phyloP scores from a whole-genome alignment of 2,113 vertebrate species.

The Ptychochromis oligacanthus region DNA sequence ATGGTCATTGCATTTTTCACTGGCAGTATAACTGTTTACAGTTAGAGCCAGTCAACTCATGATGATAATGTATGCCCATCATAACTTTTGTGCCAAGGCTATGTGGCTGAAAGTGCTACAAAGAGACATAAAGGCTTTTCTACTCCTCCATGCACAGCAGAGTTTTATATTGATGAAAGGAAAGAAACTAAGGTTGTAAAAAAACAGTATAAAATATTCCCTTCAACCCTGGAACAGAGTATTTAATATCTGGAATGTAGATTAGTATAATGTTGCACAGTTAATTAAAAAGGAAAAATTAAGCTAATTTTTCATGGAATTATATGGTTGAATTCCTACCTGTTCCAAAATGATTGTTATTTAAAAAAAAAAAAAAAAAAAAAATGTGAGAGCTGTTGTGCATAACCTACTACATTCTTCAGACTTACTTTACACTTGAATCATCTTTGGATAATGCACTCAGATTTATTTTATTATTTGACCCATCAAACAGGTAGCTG shows the following conservation, averaged over 20 bases:
- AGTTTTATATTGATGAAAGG: slow-evolving; percentile 5
- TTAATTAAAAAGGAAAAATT: slow-evolving; percentile 52
- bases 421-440: slow-evolving; percentile 8
- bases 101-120: slow-evolving; percentile 6
- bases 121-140: not conserved
- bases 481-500: slow-evolving; percentile 19
- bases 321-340: slow-evolving; percentile 19
- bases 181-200: not conserved
- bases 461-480: slow-evolving; percentile 23
- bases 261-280: slow-evolving; percentile 43
- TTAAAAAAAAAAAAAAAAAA: not conserved
- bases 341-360: slow-evolving; percentile 26
- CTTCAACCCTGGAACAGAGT: not conserved
- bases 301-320: slow-evolving; percentile 52
- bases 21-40: not conserved
- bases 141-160: not conserved
- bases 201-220: not conserved
- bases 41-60: not conserved
- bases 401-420: not conserved
- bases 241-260: not conserved
- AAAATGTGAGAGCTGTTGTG: not conserved
- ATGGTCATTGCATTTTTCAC: slow-evolving; percentile 12
- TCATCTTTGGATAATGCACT: not conserved
- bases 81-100: slow-evolving; percentile 26
- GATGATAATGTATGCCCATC: slow-evolving; percentile 33